phyloP scores from a whole-genome alignment of 1,140 invertebrate genomes.

The Drosophila ogumai region DNA sequence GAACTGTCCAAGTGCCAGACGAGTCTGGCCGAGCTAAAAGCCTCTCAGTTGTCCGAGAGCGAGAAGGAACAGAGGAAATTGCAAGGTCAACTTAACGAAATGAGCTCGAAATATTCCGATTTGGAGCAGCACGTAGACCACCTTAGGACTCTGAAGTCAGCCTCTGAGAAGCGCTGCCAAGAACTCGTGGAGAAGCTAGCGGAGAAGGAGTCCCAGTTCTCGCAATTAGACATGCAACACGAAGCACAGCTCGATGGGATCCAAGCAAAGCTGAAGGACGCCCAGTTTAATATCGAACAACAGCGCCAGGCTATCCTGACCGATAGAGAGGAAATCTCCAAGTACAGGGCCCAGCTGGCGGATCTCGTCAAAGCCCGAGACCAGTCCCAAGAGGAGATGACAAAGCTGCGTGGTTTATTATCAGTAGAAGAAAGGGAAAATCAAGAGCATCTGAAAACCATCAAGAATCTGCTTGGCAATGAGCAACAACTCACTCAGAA shows the following conservation, averaged over 20 bases:
- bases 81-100: background rate
- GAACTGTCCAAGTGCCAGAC: background rate
- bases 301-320: slow-evolving; percentile 2
- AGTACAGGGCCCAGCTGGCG: background rate
- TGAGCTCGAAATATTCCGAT: background rate
- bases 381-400: background rate
- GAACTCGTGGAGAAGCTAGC: slow-evolving; percentile 11
- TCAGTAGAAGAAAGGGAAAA: background rate
- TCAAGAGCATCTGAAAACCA: background rate
- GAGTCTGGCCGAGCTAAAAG: background rate
- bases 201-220: background rate
- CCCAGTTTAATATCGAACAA: slow-evolving; percentile 3
- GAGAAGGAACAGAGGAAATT: background rate
- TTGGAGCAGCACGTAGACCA: background rate
- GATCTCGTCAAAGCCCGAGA: background rate
- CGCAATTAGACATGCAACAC: background rate
- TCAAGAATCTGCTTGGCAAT: background rate
- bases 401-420: background rate
- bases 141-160: background rate
- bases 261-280: slow-evolving; percentile 2
- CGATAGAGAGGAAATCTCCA: background rate
- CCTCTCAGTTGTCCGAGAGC: background rate
- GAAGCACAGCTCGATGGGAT: slow-evolving; percentile 21
- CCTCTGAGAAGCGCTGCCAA: background rate
- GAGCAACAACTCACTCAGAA: background rate